Percentiles rank a stretch among this genome's conserved stretches.
phyloP scores from a whole-genome alignment of 2,888 invertebrate species.

The Eupeodes luniger region DNA sequence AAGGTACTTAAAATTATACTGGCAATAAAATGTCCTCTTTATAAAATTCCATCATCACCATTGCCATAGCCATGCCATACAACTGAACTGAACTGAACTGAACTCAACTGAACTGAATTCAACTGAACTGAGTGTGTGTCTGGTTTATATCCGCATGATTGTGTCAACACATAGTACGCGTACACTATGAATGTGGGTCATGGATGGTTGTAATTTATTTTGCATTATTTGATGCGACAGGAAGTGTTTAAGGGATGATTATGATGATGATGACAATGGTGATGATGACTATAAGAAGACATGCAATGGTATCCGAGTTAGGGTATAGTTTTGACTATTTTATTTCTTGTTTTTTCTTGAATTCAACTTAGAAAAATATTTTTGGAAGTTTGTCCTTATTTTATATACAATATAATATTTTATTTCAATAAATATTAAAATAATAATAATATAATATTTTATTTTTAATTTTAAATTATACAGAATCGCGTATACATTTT shows the following conservation, averaged over 20 bases:
- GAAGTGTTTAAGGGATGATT: conserved; percentile 19
- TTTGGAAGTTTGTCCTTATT: too few relatives aligned
- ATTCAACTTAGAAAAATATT: too few relatives aligned
- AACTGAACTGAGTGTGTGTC: conserved; percentile 19
- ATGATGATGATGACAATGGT: not conserved
- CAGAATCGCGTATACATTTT: too few relatives aligned
- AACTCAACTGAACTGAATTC: too few relatives aligned
- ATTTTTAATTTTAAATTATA: too few relatives aligned
- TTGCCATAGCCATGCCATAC: not conserved
- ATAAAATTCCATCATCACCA: conserved; percentile 9
- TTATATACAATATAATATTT: too few relatives aligned
- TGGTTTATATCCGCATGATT: conserved; percentile 42
- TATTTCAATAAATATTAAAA: too few relatives aligned
- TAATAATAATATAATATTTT: too few relatives aligned
- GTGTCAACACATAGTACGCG: conserved; percentile 13
- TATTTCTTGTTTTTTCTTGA: too few relatives aligned
- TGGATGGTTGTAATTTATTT: conserved; percentile 31
- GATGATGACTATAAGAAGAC: conserved; percentile 2
- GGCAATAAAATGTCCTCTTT: conserved; percentile 43
- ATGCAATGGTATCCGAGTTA: not conserved
- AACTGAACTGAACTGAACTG: not conserved
- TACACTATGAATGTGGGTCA: conserved; percentile 30
- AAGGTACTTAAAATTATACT: conserved; percentile 48
- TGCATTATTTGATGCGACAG: conserved; percentile 30
- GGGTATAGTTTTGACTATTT: too few relatives aligned